phyloP scores from a whole-genome alignment of 2,797 vertebrate genomes.

The Arvicola amphibius region DNA sequence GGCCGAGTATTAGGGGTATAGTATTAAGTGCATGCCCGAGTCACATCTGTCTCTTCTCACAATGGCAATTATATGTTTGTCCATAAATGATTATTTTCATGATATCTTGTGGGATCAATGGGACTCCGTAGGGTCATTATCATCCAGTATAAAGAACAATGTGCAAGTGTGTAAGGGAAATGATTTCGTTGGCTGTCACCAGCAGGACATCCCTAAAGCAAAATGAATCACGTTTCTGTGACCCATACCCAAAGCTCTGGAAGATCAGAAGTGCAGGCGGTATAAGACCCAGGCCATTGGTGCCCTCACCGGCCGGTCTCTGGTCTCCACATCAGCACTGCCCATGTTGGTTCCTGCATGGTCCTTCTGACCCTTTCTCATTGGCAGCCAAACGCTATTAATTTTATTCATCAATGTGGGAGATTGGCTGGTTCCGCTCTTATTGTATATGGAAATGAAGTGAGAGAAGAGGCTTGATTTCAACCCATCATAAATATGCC shows the following conservation, averaged over 20 bases:
- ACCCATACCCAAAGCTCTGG: neutral
- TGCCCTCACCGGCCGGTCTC: neutral
- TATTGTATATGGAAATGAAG: neutral
- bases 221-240: neutral
- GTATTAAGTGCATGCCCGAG: neutral
- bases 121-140: neutral
- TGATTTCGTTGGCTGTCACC: neutral
- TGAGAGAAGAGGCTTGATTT: neutral
- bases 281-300: neutral
- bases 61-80: accelerated
- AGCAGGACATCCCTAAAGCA: neutral
- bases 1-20: neutral
- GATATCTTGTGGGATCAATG: neutral
- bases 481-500: neutral
- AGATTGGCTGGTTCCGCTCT: neutral
- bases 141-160: neutral
- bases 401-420: neutral
- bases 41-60: accelerated
- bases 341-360: neutral
- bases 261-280: neutral
- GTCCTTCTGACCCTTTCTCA: neutral
- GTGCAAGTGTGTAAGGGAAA: neutral
- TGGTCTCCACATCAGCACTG: accelerated
- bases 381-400: neutral
- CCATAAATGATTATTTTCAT: neutral